Conservation (phyloP, 2,113 vertebrate species). For the Podarcis raffonei region DNA sequence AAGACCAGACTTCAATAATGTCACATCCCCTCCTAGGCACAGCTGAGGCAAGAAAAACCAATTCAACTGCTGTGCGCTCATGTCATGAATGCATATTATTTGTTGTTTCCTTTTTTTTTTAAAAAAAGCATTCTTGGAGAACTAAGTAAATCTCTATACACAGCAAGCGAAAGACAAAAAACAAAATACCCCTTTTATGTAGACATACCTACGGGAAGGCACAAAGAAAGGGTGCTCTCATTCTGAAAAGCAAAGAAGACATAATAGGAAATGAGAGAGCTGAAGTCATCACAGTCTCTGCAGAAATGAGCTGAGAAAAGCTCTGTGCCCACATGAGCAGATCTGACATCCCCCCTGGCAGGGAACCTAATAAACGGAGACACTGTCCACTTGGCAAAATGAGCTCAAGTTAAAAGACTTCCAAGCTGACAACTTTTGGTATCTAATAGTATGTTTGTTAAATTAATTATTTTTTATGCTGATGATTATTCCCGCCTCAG, state of each 20-base stretch:
- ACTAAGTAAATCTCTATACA: fast-evolving
- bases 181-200: fast-evolving
- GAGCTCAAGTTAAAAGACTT: constrained; percentile 41
- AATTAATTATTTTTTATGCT: neutral
- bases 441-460: neutral
- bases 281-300: neutral
- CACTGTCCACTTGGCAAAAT: constrained; percentile 50
- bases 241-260: fast-evolving
- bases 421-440: constrained; percentile 42
- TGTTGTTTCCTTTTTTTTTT: neutral
- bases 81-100: neutral
- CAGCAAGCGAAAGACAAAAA: neutral
- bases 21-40: constrained; percentile 42
- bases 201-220: fast-evolving
- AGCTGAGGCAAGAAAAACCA: neutral
- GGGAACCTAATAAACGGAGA: constrained; percentile 46
- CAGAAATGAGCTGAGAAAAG: constrained; percentile 51
- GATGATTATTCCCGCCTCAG: neutral
- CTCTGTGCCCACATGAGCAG: constrained; percentile 23
- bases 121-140: neutral
- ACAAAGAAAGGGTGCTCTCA: neutral
- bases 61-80: neutral
- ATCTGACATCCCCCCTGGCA: constrained; percentile 55
- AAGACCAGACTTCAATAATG: constrained; percentile 33
- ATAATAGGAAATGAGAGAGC: constrained; percentile 36